Conservation (phyloP, 1,140 invertebrate genomes). For the Wasmannia auropunctata region DNA sequence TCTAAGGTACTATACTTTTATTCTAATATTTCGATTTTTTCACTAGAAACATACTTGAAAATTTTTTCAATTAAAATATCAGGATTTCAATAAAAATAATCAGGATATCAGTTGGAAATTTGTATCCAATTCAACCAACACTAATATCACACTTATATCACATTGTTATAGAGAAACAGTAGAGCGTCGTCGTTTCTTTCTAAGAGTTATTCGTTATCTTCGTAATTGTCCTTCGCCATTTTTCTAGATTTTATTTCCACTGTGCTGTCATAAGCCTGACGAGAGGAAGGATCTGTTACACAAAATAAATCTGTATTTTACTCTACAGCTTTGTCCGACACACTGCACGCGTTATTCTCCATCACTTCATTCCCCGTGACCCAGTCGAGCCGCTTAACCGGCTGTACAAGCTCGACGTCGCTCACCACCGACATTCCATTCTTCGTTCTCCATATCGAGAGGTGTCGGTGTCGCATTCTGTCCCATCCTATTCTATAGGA, state of each 20-base stretch:
- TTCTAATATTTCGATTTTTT: not conserved
- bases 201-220: not conserved
- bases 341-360: slow-evolving; percentile 26
- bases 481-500: slow-evolving; percentile 42
- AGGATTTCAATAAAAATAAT: too few species aligned
- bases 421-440: slow-evolving; percentile 47
- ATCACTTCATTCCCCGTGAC: slow-evolving; percentile 44
- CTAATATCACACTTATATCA: not conserved
- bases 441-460: slow-evolving; percentile 56
- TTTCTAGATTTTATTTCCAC: not conserved
- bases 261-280: not conserved
- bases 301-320: slow-evolving; percentile 29
- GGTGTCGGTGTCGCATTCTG: slow-evolving; percentile 37
- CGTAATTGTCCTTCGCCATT: not conserved
- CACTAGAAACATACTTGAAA: not conserved
- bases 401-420: slow-evolving; percentile 49
- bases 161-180: not conserved
- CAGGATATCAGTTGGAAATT: not conserved
- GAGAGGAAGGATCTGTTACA: not conserved
- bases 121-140: not conserved
- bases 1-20: not conserved
- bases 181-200: not conserved
- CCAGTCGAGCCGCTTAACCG: slow-evolving; percentile 52
- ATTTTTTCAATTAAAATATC: not conserved
- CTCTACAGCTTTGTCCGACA: not conserved